Base-by-base conservation (phyloP, 1,140 invertebrate genomes). In the Heliconius hermathena region DNA sequence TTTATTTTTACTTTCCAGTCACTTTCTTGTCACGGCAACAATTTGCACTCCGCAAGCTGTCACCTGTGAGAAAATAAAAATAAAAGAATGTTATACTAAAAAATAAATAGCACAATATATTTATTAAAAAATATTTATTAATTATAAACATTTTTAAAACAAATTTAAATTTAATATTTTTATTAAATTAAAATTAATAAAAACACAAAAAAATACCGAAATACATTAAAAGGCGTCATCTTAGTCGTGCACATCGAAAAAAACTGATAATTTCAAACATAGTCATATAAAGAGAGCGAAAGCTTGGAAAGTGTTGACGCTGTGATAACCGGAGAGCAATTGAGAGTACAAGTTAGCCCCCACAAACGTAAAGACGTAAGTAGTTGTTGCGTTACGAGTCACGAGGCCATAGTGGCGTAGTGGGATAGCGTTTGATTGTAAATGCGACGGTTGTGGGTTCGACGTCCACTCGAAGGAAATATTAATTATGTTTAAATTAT, bases 291-390 rank as follows among this genome's bases (percentile, higher is more conserved):
- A 79, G 88, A 92, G 92, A 94, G 87, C 85, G 89, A 92, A 92
- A 92, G 88, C 86, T 86, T 89, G 90, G 91, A 92, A 90, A 91
- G 90, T 93, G 90, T 88, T 87, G 86, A 71, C 82, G 86, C 85
- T 88, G 81, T 82, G 90, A 73, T 83, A 76, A 83, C 84, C 81
- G 66, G 75, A 54, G 73, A 73, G 85, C 87, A 89, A 92, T 94
- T 94, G 91, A 94, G 84, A 73, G 22, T 71, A 72, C 54, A 81
- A 52, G 76, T 75, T 73, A 82, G 46, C 38, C 86, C 90, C 88
- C 88, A 87, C 89, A 57, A 41, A 49, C 36, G 80, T 88, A 93
- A 93, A 89, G 91, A 89, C 90, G 87, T 87, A 91, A 85, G 81
- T 79, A 78, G 81, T 22, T 9, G 18, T 86, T 84, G 85, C 84